Conservation (phyloP, 2,888 invertebrate genomes). For the Harpalus rufipes region DNA sequence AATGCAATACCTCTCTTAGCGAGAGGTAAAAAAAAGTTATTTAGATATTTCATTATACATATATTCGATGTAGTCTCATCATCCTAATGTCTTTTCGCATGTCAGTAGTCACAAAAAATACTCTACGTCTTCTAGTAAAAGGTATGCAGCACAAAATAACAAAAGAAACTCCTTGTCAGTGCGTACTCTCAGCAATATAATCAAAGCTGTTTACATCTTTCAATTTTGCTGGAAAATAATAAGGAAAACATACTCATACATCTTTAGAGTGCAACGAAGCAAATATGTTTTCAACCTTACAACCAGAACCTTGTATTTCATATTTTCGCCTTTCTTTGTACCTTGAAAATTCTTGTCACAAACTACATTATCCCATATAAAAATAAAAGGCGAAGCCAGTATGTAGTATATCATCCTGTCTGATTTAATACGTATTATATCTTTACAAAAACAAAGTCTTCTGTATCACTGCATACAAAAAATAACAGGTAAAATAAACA, state of each 20-base stretch:
- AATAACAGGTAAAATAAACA: not conserved
- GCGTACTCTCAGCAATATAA: not conserved
- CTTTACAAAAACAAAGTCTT: not conserved
- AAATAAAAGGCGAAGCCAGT: not conserved
- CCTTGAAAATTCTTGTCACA: not conserved
- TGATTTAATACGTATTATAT: not conserved
- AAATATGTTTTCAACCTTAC: not conserved
- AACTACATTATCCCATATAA: not conserved
- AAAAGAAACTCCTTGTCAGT: not conserved
- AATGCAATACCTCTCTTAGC: too few relatives aligned
- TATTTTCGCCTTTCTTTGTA: not conserved
- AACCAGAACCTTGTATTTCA: not conserved
- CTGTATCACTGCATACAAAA: not conserved
- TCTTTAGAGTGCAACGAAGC: slow-evolving; percentile 1
- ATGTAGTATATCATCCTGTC: not conserved
- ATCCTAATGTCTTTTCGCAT: too few relatives aligned
- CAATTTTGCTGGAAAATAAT: not conserved
- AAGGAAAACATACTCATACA: not conserved
- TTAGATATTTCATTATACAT: too few relatives aligned
- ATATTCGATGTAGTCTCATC: too few relatives aligned
- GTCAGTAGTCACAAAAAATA: too few relatives aligned
- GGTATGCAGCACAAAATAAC: not conserved
- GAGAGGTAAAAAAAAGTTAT: too few relatives aligned
- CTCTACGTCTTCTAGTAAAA: not conserved
- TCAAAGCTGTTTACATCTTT: not conserved